phyloP scores from a whole-genome alignment of 2,888 invertebrate genomes.

The Lysandra coridon region DNA sequence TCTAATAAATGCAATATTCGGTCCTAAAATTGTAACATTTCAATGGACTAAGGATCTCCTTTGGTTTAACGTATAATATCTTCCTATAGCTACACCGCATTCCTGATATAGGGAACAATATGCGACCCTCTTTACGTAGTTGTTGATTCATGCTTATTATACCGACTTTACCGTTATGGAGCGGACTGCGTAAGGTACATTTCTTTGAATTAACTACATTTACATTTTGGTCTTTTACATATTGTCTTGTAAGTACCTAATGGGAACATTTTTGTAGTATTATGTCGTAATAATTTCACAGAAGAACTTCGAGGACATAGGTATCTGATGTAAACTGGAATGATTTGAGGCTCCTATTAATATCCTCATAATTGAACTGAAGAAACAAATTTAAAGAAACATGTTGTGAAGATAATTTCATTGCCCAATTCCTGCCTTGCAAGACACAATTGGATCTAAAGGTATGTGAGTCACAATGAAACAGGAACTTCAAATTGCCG shows the following conservation, averaged over 20 bases:
- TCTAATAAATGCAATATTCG: too few species aligned
- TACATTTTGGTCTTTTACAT: background rate
- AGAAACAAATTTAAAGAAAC: background rate
- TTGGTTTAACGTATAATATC: background rate
- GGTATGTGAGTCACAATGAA: background rate
- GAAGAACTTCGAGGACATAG: background rate
- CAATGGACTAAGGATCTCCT: background rate
- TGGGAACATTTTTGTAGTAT: background rate
- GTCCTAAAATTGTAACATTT: too few species aligned
- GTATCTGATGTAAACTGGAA: background rate
- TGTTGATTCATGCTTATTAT: conserved; percentile 12
- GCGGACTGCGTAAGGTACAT: background rate
- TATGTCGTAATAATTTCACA: background rate
- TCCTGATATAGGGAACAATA: conserved; percentile 17
- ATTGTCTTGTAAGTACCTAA: background rate
- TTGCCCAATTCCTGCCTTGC: background rate
- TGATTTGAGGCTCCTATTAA: background rate
- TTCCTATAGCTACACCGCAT: background rate
- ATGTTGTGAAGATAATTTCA: background rate
- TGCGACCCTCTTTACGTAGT: conserved; percentile 15
- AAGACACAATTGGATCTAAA: background rate
- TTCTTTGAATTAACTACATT: background rate
- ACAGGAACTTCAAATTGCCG: conserved; percentile 22
- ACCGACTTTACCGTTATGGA: background rate
- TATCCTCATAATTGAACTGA: too few species aligned